A percentile compares a stretch with the other conserved stretches of the same genome.
These are phyloP conservation scores for Poecilobothrus nobilitatus DNA, from an alignment of 2,888 invertebrate genomes.

Conservation along the genomic window DNA sequence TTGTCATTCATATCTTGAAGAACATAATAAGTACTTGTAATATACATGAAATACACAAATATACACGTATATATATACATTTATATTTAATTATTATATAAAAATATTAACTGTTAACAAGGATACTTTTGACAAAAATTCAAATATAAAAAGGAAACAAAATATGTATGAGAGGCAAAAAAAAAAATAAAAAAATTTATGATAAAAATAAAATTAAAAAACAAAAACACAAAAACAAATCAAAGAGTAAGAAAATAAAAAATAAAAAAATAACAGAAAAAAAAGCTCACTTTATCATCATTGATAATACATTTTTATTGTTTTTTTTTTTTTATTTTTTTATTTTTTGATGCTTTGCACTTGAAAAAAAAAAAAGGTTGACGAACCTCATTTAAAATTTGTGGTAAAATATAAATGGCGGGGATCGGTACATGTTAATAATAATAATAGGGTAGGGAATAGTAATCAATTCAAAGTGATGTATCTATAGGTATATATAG, in stretches of 20 bases:
- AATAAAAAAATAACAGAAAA: not conserved
- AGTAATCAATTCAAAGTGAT: too few species aligned
- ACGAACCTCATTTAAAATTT: too few species aligned
- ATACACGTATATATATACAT: not conserved
- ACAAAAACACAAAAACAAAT: too few species aligned
- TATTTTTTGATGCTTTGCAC: not conserved
- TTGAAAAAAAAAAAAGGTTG: not conserved
- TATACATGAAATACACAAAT: not conserved
- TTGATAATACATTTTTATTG: not conserved
- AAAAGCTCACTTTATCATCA: not conserved
- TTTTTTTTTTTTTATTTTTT: not conserved
- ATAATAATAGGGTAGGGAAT: too few species aligned
- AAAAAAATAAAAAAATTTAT: not conserved
- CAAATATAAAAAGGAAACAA: too few species aligned
- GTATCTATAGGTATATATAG: too few species aligned
- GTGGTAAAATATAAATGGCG: too few species aligned
- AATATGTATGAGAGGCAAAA: not conserved
- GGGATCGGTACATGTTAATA: too few species aligned
- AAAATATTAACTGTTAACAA: conserved; percentile 1
- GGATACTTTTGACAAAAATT: not conserved
- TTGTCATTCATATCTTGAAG: not conserved
- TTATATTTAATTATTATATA: not conserved
- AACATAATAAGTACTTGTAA: too few species aligned
- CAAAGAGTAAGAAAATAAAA: too few species aligned
- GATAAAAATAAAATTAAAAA: not conserved